Evolutionary conservation across 2,113 vertebrate genomes (phyloP), one percentile per base, ranked within the genome.

Genomic region (Isichthys henryi): DNA sequence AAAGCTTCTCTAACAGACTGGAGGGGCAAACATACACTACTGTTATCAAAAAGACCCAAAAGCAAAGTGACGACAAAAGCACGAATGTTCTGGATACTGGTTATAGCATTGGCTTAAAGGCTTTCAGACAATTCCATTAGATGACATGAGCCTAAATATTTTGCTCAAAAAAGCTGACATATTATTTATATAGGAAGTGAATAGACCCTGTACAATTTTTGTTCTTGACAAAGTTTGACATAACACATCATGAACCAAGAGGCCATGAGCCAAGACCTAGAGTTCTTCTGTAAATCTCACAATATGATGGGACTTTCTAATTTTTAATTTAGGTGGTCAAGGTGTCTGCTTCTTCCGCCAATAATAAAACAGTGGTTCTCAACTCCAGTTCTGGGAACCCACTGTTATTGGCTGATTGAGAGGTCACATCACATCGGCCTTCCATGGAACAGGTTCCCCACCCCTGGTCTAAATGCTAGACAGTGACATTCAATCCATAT

Each of bases 101-200:
- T 74, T 74, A 74, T 35, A 31, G 66, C 31, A 74, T 74, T 35
- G 66, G n/a, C 88, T 49, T 82, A 82, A 90, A 88, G 88, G 39
- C 58, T 62, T 84, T 92, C 89, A 91, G 43, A 88, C 27, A 21
- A 23, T 85, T 88, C 56, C 87, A 52, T 88, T 89, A 90, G 90
- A 91, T 52, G 88, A 70, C 46, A 23, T n/a, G 70, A 90, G 83
- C 27, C 89, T 90, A 92, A 92, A 92, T 91, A 91, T 92, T 91
- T 91, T 90, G 88, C 70, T 89, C 62, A 89, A 90, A 89, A 87
- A 62, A 35, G 88, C 82, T 43, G 87, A 89, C 88, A 91, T 43
- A 53, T 31, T 45, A 53, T 31, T 52, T 66, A 85, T 62, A 91
- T 88, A 89, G 89, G 89, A 92, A 91, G 82, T 53, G 89, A 80